Percentiles rank a stretch among this genome's conserved stretches.
Evolutionary conservation across 2,113 vertebrate species (phyloP).

Genomic region (Gymnarchus niloticus): DNA sequence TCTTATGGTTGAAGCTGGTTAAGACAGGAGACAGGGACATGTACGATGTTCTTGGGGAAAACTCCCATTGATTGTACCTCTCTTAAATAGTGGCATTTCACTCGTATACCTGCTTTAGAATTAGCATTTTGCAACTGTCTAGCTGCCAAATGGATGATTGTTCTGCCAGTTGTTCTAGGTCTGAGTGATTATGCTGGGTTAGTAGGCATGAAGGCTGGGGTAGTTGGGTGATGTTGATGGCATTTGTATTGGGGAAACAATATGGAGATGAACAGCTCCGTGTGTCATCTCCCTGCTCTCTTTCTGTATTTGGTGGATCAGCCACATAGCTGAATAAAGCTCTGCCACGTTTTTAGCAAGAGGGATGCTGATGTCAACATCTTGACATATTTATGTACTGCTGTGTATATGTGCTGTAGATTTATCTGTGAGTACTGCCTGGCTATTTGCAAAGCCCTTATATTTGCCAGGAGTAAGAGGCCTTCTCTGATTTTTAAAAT

Average conservation of each 20-base stretch:
- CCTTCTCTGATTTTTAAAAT: background rate
- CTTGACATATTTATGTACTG: too few species aligned
- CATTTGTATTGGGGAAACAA: background rate
- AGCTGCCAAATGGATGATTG: constrained; percentile 9
- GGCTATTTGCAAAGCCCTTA: background rate
- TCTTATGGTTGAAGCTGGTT: background rate
- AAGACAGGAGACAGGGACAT: background rate
- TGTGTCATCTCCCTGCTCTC: background rate
- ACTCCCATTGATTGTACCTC: background rate
- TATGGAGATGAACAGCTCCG: background rate
- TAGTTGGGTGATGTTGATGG: background rate
- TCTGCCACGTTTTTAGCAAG: background rate
- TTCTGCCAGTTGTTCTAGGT: background rate
- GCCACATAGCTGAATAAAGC: background rate
- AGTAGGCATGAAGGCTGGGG: background rate
- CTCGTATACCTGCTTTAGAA: background rate
- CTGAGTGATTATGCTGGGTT: constrained; percentile 19
- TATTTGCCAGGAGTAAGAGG: background rate
- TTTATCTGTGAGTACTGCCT: background rate
- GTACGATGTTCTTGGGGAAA: background rate
- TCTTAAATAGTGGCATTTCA: background rate
- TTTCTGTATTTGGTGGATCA: background rate
- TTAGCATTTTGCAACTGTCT: constrained; percentile 4
- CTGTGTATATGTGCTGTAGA: background rate
- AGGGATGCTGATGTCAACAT: too few species aligned